Percentiles rank a stretch among this genome's conserved stretches.
phyloP scores from a whole-genome alignment of 2,113 vertebrate genomes.

The Maccullochella peelii region DNA sequence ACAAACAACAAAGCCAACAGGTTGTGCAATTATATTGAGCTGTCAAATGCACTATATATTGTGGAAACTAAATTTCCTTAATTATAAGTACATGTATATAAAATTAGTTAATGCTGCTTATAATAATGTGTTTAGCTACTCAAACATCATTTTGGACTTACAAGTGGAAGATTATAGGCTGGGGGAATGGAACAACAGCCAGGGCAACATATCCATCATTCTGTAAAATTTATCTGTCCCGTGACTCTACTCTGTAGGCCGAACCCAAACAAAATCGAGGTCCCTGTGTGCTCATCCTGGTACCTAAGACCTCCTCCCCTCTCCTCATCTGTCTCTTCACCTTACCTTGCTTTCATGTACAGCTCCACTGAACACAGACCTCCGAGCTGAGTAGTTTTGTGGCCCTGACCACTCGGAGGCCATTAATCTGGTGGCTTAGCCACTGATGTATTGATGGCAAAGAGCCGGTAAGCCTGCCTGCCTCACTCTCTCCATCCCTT shows the following conservation, averaged over 20 bases:
- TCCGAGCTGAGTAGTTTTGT: slow-evolving; percentile 79
- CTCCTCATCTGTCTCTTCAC: slow-evolving; percentile 66
- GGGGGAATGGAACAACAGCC: slow-evolving; percentile 56
- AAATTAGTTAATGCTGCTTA: slow-evolving; percentile 7
- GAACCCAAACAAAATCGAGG: slow-evolving; percentile 74
- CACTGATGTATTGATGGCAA: slow-evolving; percentile 84
- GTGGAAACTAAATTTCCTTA: background rate
- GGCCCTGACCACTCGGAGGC: slow-evolving; percentile 80
- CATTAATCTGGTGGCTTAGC: slow-evolving; percentile 85
- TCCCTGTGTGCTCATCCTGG: slow-evolving; percentile 74
- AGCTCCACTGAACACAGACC: slow-evolving; percentile 73
- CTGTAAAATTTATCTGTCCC: slow-evolving; percentile 77
- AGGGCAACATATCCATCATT: slow-evolving; percentile 68
- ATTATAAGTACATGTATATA: slow-evolving; percentile 18
- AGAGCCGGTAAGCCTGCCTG: slow-evolving; percentile 78
- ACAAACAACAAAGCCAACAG: slow-evolving; percentile 7
- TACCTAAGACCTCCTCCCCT: slow-evolving; percentile 61
- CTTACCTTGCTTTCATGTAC: slow-evolving; percentile 69
- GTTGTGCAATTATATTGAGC: slow-evolving; percentile 3
- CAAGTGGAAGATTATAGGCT: slow-evolving; percentile 41
- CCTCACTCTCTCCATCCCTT: slow-evolving; percentile 77
- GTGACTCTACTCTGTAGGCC: slow-evolving; percentile 70
- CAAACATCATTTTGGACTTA: slow-evolving; percentile 53
- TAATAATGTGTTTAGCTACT: slow-evolving; percentile 28
- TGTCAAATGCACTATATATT: slow-evolving; percentile 4